Evolutionary conservation across 2,888 invertebrate species (phyloP).

Genomic region (Polydrusus tereticollis): DNA sequence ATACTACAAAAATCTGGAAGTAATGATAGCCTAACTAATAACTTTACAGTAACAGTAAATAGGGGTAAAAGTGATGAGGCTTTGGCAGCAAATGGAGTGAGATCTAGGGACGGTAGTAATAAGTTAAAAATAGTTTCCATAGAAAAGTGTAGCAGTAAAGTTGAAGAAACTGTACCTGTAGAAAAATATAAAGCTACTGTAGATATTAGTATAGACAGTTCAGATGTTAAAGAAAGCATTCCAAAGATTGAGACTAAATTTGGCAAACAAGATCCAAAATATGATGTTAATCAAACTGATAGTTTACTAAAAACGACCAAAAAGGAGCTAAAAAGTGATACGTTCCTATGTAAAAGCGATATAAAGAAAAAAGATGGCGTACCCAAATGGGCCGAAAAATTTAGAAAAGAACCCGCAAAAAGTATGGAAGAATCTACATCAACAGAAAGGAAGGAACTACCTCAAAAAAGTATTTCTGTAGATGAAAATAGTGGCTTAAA

Average conservation of each 20-base stretch:
- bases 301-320: constrained; percentile 18
- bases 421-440: neutral
- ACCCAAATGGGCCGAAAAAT: constrained; percentile 12
- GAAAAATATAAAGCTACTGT: neutral
- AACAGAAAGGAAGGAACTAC: constrained; percentile 34
- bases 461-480: constrained; percentile 6
- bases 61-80: constrained; percentile 24
- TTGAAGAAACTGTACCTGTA: neutral
- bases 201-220: neutral
- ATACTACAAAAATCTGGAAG: constrained; percentile 22
- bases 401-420: neutral
- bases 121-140: constrained; percentile 44
- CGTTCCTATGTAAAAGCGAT: constrained; percentile 37
- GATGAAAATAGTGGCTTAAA: constrained; percentile 11
- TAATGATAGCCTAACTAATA: constrained; percentile 29
- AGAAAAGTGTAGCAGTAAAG: constrained; percentile 13
- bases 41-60: constrained; percentile 35
- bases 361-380: constrained; percentile 2
- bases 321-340: constrained; percentile 32
- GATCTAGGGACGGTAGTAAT: constrained; percentile 24
- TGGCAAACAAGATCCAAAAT: neutral
- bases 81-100: neutral
- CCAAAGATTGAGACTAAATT: neutral
- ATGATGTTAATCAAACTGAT: neutral
- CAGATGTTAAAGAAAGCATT: constrained; percentile 16